Conservation (phyloP, 2,888 invertebrate species). For the Cinara cedri region DNA sequence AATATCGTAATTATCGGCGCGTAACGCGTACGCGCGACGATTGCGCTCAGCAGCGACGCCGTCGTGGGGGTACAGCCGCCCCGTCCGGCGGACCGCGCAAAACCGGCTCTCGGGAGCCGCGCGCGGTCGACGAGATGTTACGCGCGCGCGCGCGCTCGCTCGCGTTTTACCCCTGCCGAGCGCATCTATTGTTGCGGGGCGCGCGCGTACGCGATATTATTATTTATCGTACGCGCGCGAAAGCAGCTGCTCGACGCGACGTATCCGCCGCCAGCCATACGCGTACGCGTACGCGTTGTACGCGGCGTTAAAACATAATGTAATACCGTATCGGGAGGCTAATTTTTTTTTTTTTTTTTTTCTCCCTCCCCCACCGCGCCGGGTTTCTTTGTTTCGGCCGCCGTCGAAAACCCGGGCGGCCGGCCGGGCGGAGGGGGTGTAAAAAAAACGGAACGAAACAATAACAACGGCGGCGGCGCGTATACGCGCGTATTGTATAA, state of each 20-base stretch:
- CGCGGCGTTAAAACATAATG: neutral
- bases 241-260: neutral
- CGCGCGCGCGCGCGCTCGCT: no score
- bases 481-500: neutral
- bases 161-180: no score
- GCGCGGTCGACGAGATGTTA: no score
- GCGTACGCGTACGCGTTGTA: neutral
- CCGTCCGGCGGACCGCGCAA: no score
- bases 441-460: constrained; percentile 36
- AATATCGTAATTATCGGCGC: no score
- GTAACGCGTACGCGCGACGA: no score
- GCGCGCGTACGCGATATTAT: neutral
- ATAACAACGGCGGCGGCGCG: constrained; percentile 34
- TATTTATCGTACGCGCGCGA: constrained; percentile 1
- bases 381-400: no score
- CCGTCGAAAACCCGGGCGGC: constrained; percentile 19
- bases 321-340: constrained; percentile 20
- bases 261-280: neutral
- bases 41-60: no score
- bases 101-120: no score
- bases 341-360: constrained; percentile 38
- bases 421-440: constrained; percentile 22
- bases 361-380: no score
- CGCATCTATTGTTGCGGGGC: no score
- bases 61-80: no score